Evolutionary conservation across 2,888 invertebrate genomes (phyloP), one percentile per base, ranked within the genome.

Genomic region (Ophioninae sp.): DNA sequence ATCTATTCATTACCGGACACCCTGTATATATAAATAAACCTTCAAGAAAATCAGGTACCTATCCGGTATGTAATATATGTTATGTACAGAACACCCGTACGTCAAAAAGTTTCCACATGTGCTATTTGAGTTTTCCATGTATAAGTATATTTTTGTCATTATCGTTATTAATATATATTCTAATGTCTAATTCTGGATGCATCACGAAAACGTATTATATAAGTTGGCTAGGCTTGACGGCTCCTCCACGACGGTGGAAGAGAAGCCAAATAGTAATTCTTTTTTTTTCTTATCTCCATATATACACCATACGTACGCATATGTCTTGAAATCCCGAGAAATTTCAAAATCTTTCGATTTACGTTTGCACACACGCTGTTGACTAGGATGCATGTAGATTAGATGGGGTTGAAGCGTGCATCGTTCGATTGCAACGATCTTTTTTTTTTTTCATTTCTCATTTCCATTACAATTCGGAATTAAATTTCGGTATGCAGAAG

Each of bases 41-140:
- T 84, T 81, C 81, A 63, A 84, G 81, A 81, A 81, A 84, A 81
- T 84, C 81, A 84, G 83, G 83, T 84, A 84, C 83, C 81, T 78
- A 84, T 81, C 61, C 56, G 83, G 80, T 80, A 80, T 83, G 56
- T 51, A 80, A 39, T 79, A 76, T 63, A 64, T 73, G 73, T 77
- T 83, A 83, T 83, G 77, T 84, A 84, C 83, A 84, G 74, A 74
- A 81, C 81, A 81, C 78, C 37, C 73, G 63, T 59, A 84, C 75
- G 58, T 79, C 75, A 75, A 61, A 65, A 84, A 75, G 67, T 75
- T 74, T 84, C 81, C 74, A 81, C 74, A 65, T 79, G 68, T 75
- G 71, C 74, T 78, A 81, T 69, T 74, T 81, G 69, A 72, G 77
- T 61, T 30, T 30, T 75, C 23, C 64, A 58, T 56, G 73, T 44